phyloP scores from a whole-genome alignment of 2,888 invertebrate genomes.

The Anthophora plumipes region DNA sequence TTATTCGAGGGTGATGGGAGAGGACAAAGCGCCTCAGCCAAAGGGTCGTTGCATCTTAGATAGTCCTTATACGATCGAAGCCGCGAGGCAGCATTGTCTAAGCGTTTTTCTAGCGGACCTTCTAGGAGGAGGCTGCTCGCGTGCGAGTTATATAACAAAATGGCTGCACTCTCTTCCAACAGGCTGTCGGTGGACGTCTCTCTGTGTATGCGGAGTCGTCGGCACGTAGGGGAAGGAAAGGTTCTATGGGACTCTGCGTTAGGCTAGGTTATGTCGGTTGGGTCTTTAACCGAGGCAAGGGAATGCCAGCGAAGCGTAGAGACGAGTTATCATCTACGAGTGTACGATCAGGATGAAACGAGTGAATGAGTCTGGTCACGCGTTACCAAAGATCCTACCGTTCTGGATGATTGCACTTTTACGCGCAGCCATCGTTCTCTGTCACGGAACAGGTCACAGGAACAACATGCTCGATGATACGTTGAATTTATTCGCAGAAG shows the following conservation, averaged over 20 bases:
- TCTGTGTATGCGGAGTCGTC: conserved; percentile 6
- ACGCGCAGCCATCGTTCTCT: not conserved
- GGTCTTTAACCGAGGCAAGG: conserved; percentile 74
- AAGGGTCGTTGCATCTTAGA: conserved; percentile 72
- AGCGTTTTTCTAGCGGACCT: conserved; percentile 65
- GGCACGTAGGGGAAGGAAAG: conserved; percentile 63
- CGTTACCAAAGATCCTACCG: conserved; percentile 21
- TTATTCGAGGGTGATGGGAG: conserved; percentile 46
- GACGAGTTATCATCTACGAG: conserved; percentile 66
- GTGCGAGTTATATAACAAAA: conserved; percentile 78
- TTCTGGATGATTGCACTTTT: conserved; percentile 47
- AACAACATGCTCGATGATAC: conserved; percentile 3
- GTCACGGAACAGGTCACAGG: not conserved
- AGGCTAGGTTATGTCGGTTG: conserved; percentile 74
- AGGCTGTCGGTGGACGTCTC: conserved; percentile 31
- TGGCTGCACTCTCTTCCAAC: conserved; percentile 60
- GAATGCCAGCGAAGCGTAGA: conserved; percentile 72
- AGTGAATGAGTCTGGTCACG: conserved; percentile 57
- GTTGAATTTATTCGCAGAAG: too few species aligned
- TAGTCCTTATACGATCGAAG: conserved; percentile 74
- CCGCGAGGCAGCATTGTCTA: conserved; percentile 73
- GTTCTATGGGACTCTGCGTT: conserved; percentile 67
- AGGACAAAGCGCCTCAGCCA: conserved; percentile 47
- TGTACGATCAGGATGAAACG: conserved; percentile 45
- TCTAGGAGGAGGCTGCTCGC: conserved; percentile 56